phyloP scores from a whole-genome alignment of 1,140 invertebrate species.

The Pseudomyrmex dendroicus region DNA sequence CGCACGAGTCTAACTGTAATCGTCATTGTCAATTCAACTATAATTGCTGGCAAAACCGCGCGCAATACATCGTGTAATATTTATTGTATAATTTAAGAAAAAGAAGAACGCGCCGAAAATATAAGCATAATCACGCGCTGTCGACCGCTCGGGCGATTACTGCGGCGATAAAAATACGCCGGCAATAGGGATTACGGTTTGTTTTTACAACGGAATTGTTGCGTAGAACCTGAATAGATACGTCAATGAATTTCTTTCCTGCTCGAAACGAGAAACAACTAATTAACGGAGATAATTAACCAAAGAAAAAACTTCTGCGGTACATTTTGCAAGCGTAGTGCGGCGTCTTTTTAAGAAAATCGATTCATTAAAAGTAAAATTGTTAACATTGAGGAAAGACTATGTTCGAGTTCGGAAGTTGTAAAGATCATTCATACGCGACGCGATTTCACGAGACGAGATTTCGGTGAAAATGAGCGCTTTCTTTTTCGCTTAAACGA shows the following conservation, averaged over 20 bases:
- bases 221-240: neutral
- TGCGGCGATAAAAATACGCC: conserved; percentile 5
- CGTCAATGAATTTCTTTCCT: neutral
- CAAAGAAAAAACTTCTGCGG: too few relatives aligned
- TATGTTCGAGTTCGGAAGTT: conserved; percentile 9
- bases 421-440: conserved; percentile 1
- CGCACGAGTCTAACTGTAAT: conserved; percentile 6
- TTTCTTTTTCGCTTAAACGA: neutral
- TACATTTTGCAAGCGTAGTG: neutral
- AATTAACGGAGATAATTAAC: conserved; percentile 34
- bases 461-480: neutral
- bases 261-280: neutral
- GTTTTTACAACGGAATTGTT: conserved; percentile 1
- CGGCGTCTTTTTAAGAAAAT: neutral
- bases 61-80: neutral
- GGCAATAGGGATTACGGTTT: neutral
- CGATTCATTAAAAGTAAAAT: conserved; percentile 32
- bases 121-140: conserved; percentile 32
- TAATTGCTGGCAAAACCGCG: conserved; percentile 14
- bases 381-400: neutral
- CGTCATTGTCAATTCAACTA: neutral
- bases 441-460: conserved; percentile 18
- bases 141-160: conserved; percentile 11
- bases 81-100: too few relatives aligned
- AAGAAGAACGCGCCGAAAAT: conserved; percentile 39